These are phyloP conservation scores for Rhea americana DNA, from an alignment of 2,113 vertebrate species.

Conservation along the genomic window DNA sequence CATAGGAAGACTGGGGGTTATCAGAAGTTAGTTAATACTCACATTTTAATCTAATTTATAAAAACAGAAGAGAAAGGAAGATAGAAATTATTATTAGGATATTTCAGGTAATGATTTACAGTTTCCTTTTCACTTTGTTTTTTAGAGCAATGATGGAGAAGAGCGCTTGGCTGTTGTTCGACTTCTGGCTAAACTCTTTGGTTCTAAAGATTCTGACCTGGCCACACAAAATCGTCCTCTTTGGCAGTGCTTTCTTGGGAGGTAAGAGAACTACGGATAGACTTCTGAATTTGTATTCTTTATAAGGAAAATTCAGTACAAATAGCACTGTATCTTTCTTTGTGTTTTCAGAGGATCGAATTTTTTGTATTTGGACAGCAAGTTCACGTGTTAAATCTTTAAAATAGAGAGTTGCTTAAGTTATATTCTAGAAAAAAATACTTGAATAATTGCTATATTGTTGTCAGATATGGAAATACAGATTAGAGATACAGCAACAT, in stretches of 20 bases:
- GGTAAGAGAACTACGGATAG: conserved; percentile 76
- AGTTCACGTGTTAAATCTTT: background rate
- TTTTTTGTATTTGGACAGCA: background rate
- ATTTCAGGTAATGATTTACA: background rate
- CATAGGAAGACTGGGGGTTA: background rate
- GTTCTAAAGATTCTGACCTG: conserved; percentile 97
- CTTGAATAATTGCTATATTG: background rate
- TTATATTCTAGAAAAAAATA: background rate
- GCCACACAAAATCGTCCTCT: conserved; percentile 96
- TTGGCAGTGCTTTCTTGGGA: conserved; percentile 98
- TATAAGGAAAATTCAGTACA: background rate
- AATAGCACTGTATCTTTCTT: background rate
- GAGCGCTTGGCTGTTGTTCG: conserved; percentile 96
- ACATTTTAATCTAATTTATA: background rate
- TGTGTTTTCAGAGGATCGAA: background rate
- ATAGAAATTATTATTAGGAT: background rate
- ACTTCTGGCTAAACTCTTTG: conserved; percentile 95
- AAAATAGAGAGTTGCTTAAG: background rate
- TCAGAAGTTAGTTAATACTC: background rate
- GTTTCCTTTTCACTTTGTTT: conserved; percentile 27
- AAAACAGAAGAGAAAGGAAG: background rate
- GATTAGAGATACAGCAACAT: background rate
- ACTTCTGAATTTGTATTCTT: background rate
- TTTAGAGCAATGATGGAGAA: conserved; percentile 96
- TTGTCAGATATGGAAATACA: background rate